phyloP scores from a whole-genome alignment of 2,888 invertebrate genomes.

The Catocala sponsa region DNA sequence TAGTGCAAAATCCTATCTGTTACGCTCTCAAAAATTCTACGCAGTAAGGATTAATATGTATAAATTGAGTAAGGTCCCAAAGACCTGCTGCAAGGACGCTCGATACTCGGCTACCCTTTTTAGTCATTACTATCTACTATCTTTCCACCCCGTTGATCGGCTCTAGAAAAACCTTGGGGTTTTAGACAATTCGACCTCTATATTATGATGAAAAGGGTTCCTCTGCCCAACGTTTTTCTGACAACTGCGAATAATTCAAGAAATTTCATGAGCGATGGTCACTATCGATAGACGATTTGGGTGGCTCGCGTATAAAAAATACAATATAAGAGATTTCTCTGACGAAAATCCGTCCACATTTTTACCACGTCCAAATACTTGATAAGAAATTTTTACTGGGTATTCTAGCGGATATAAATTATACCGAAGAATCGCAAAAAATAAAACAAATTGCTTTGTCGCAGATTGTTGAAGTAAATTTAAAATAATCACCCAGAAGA shows the following conservation, averaged over 20 bases:
- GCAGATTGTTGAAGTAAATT: conserved; percentile 33
- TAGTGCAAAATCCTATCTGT: conserved; percentile 38
- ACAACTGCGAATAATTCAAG: conserved; percentile 40
- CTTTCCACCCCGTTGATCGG: conserved; percentile 37
- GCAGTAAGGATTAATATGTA: conserved; percentile 47
- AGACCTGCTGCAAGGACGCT: conserved; percentile 30
- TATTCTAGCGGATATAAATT: background rate
- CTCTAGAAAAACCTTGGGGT: conserved; percentile 36
- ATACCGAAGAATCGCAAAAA: conserved; percentile 6
- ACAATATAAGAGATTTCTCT: conserved; percentile 1
- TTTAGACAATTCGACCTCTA: conserved; percentile 43
- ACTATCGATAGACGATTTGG: conserved; percentile 32
- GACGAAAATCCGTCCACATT: background rate
- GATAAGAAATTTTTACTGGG: background rate
- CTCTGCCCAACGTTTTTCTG: conserved; percentile 32
- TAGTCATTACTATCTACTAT: conserved; percentile 47
- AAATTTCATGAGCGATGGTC: conserved; percentile 27
- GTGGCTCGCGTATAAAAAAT: conserved; percentile 14
- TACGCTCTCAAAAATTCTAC: conserved; percentile 38
- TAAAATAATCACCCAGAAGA: conserved; percentile 43
- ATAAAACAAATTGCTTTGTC: conserved; percentile 23
- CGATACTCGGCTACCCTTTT: conserved; percentile 41
- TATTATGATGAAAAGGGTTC: conserved; percentile 50
- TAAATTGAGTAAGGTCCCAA: conserved; percentile 46
- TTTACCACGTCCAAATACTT: no score